phyloP scores from a whole-genome alignment of 2,888 invertebrate species.

The Agriotes lineatus region DNA sequence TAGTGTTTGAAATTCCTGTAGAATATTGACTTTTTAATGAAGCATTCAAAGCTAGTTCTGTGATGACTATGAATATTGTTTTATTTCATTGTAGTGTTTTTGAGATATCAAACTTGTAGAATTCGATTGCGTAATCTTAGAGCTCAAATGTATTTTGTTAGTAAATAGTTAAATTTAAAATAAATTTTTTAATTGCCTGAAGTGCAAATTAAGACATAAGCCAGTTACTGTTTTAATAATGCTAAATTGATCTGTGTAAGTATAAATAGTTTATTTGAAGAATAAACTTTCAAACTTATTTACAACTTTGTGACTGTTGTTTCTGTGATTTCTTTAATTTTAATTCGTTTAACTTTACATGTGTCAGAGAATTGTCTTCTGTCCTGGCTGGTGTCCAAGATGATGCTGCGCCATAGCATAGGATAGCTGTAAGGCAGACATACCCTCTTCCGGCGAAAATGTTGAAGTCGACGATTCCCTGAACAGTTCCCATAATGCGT shows the following conservation, averaged over 20 bases:
- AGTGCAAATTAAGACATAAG: slow-evolving; percentile 38
- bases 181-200: slow-evolving; percentile 19
- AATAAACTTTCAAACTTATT: slow-evolving; percentile 25
- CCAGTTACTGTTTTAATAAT: slow-evolving; percentile 5
- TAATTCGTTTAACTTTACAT: slow-evolving; percentile 33
- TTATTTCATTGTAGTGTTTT: slow-evolving; percentile 65
- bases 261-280: slow-evolving; percentile 6
- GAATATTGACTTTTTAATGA: slow-evolving; percentile 62
- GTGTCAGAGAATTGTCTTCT: slow-evolving; percentile 16
- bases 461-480: background rate
- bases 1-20: slow-evolving; percentile 68
- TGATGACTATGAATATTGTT: slow-evolving; percentile 63
- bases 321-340: slow-evolving; percentile 4
- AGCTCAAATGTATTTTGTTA: slow-evolving; percentile 41
- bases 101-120: slow-evolving; percentile 44
- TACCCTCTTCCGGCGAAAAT: background rate
- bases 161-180: slow-evolving; percentile 26
- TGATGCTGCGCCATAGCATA: background rate
- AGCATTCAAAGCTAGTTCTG: slow-evolving; percentile 50
- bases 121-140: slow-evolving; percentile 40
- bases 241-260: slow-evolving; percentile 27
- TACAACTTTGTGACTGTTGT: slow-evolving; percentile 15
- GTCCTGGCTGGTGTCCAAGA: slow-evolving; percentile 14
- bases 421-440: background rate
- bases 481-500: background rate